Conservation (phyloP, 2,797 vertebrate genomes). For the Oryzias dopingdopingensis region DNA sequence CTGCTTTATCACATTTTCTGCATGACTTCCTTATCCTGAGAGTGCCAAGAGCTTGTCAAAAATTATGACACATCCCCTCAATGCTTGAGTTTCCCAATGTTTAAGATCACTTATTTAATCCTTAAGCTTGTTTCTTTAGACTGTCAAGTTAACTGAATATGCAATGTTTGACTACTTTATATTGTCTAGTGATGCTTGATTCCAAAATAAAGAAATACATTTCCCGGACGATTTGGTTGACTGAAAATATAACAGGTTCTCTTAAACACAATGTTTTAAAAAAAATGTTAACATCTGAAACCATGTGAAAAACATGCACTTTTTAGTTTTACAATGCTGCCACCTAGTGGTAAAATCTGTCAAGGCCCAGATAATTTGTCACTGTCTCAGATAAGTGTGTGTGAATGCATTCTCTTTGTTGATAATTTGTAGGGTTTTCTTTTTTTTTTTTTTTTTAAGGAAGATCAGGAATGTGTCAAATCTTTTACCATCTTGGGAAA, state of each 20-base stretch:
- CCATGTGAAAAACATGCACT: neutral
- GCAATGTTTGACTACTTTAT: no score
- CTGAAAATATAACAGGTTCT: no score
- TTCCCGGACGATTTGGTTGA: no score
- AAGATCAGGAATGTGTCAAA: no score
- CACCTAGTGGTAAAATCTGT: slow-evolving; percentile 63
- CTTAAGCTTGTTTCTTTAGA: slow-evolving; percentile 24
- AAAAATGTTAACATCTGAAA: neutral
- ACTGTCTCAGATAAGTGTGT: neutral
- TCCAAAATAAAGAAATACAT: no score
- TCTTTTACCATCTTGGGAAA: no score
- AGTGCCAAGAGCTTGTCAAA: slow-evolving; percentile 25
- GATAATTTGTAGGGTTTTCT: neutral
- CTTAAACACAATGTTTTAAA: no score
- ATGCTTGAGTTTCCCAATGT: slow-evolving; percentile 24
- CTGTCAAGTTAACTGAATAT: slow-evolving; percentile 31
- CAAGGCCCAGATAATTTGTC: neutral
- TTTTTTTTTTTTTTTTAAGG: no score
- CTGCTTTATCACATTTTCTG: slow-evolving; percentile 54
- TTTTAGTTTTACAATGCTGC: slow-evolving; percentile 56
- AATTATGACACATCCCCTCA: slow-evolving; percentile 9
- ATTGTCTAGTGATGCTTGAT: no score
- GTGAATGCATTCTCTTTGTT: neutral
- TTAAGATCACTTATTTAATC: slow-evolving; percentile 24
- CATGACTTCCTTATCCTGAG: slow-evolving; percentile 28